Percentiles rank a stretch among this genome's conserved stretches.
phyloP scores from a whole-genome alignment of 1,140 invertebrate species.

The Heliconius congener region DNA sequence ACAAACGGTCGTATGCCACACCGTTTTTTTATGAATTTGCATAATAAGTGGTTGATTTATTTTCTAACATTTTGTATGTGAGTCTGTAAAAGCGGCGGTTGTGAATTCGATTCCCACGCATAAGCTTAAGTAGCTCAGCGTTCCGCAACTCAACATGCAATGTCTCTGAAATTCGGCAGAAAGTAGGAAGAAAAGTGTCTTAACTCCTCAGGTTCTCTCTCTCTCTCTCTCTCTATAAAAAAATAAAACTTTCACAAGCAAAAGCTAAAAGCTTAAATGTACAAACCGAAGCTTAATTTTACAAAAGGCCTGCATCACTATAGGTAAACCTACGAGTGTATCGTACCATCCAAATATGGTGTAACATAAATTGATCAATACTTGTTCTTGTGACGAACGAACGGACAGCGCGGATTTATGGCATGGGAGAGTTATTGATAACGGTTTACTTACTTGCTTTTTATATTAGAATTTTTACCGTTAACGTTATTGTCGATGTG shows the following conservation, averaged over 20 bases:
- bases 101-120: no score
- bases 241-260: not conserved
- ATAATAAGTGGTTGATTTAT: no score
- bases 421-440: slow-evolving; percentile 58
- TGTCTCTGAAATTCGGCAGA: no score
- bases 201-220: no score
- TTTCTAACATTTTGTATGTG: no score
- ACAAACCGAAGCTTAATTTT: not conserved
- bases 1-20: no score
- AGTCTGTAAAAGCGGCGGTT: no score
- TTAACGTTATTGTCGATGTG: slow-evolving; percentile 5
- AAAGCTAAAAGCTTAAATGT: not conserved
- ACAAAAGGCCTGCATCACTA: slow-evolving; percentile 25
- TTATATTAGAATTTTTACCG: slow-evolving; percentile 41
- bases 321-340: slow-evolving; percentile 45
- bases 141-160: no score
- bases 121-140: no score
- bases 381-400: slow-evolving; percentile 62
- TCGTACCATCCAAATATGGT: slow-evolving; percentile 52
- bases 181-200: no score
- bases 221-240: no score
- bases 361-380: slow-evolving; percentile 70
- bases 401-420: slow-evolving; percentile 63
- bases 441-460: slow-evolving; percentile 56
- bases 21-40: no score